Evolutionary conservation across 2,797 vertebrate species (phyloP).

Genomic region (Chromobotia macracanthus): DNA sequence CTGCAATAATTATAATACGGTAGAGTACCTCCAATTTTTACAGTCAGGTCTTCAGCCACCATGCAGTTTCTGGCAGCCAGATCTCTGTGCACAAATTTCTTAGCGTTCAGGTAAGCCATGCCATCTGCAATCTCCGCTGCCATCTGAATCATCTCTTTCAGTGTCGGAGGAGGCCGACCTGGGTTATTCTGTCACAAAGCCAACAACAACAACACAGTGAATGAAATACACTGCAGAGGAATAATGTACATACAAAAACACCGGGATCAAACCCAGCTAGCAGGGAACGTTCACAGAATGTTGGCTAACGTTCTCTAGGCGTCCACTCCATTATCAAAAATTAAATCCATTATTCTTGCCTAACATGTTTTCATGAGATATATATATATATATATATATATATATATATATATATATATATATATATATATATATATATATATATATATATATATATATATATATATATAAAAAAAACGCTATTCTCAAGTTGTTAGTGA

Average conservation of each 20-base stretch:
- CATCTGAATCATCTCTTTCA: conserved; percentile 97
- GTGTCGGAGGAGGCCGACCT: conserved; percentile 86
- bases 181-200: conserved; percentile 84
- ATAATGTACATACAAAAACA: not conserved
- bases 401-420: too few relatives aligned
- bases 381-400: too few relatives aligned
- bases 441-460: too few relatives aligned
- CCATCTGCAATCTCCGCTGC: conserved; percentile 94
- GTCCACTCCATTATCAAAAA: too few relatives aligned
- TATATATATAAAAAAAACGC: too few relatives aligned
- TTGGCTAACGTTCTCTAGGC: too few relatives aligned
- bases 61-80: conserved; percentile 97
- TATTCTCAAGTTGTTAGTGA: too few relatives aligned
- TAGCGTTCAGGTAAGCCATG: conserved; percentile 96
- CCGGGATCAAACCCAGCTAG: not conserved
- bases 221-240: not conserved
- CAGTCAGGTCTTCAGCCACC: conserved; percentile 91
- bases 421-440: too few relatives aligned
- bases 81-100: conserved; percentile 96
- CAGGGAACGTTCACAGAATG: too few relatives aligned
- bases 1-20: not conserved
- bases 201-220: conserved; percentile 21
- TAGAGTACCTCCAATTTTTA: conserved; percentile 90
- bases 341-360: too few relatives aligned
- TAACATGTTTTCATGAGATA: too few relatives aligned